Base-by-base conservation (phyloP, 2,888 invertebrate species). In the Thereva nobilitata region DNA sequence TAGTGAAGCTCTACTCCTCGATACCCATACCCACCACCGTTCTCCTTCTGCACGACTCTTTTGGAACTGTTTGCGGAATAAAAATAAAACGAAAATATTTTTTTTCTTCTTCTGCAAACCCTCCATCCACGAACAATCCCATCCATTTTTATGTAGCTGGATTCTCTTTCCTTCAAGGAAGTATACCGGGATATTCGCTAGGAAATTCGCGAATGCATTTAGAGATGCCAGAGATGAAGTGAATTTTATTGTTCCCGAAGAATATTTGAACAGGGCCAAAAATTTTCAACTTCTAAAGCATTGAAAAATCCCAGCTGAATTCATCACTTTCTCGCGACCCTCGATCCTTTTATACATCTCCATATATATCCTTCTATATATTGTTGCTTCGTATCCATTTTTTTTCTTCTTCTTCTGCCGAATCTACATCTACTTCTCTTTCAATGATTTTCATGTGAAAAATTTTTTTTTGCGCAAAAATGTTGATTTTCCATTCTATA, bases 401-500 rank as follows among this genome's bases (percentile, higher is more conserved):
- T 23, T 23, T 23, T 23, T 2, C 23, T 23, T 23, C 23, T 1
- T 23, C 23, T 23, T 23, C 23, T 23, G 23, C 41, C 10, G 50
- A 61, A 61, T 5, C 5, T 50, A 50, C 47, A 40, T 61, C 50
- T 50, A 50, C 38, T 61, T 61, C 50, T 61, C 40, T 50, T 61
- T 61, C 49, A 61, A 61, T 49, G 50, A 44, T 61, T 61, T 23
- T 50, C 45, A 61, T 61, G 41, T 61, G 61, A 47, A 61, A 23
- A 23, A 2, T 23, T 23, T 23, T 23, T 23, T 23, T 23, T 23
- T 1, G 23, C 23, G 23, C 23, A 23, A 23, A 23, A 61, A 61
- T 61, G 61, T 61, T 61, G 61, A 61, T 61, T 61, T 61, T 61
- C 61, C 61, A 59, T 61, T 61, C 50, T 50, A 23, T 23, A 49